Base-by-base conservation (phyloP, 2,888 invertebrate species). In the Scrobipalpa atriplicella region DNA sequence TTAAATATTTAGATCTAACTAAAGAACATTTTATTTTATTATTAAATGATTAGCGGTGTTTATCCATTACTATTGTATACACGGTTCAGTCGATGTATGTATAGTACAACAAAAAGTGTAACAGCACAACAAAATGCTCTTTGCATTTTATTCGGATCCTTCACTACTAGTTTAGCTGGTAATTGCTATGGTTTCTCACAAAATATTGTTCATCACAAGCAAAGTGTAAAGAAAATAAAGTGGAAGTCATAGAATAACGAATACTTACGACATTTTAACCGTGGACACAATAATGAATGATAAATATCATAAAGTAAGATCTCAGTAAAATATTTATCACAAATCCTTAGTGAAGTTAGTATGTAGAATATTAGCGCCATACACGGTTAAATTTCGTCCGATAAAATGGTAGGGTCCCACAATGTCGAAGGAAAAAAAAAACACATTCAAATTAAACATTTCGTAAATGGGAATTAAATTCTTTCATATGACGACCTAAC, bases 241-340 rank as follows among this genome's bases (percentile, higher is more conserved):
- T n/a, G n/a, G n/a, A n/a, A n/a, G n/a, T n/a, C n/a, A n/a, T n/a
- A n/a, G n/a, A n/a, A n/a, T n/a, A n/a, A n/a, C n/a, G n/a, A 29
- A 29, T 29, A 29, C 29, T 29, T 2, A 29, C 29, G 29, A 29
- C 2, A 29, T 2, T 29, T 29, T 29, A 29, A 29, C 5, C 5
- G 2, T 29, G 29, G 5, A 29, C 29, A 29, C 5, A 29, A 29
- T 29, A 29, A 29, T 3, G n/a, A 47, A n/a, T 16, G 7, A n/a
- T 47, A n/a, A 47, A 47, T 7, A 21, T 19, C 7, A 52, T 36
- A 56, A 68, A 78, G 74, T 80, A 72, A 74, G 91, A 90, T 90
- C 90, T 91, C 91, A 90, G 77, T 87, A 80, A 77, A 79, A 86
- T 88, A 87, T 84, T 82, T 82, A 82, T 85, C 82, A 82, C 82